Evolutionary conservation across 1,140 invertebrate genomes (phyloP), one percentile per base, ranked within the genome.

Genomic region (Sinella curviseta): DNA sequence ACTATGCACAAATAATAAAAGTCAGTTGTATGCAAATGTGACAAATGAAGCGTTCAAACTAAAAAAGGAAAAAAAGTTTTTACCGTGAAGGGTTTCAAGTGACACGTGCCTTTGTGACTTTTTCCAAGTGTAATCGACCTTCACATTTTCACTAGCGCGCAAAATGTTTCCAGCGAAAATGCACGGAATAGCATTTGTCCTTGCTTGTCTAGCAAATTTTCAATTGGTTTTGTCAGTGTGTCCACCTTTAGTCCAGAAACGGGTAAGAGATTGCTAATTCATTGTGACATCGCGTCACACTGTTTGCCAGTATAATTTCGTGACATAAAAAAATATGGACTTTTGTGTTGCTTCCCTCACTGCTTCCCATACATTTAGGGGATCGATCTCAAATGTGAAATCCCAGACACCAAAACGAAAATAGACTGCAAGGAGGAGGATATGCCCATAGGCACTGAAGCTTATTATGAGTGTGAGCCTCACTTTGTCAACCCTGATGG

Each of bases 391-490:
- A 31, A 39, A 70, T 80, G 78, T n/a, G 39, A 70, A 70, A 65
- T 60, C 48, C 54, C 74, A 17, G 75, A 80, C 34, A 76, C 65
- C 33, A 73, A 39, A 3, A 57, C 74, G 0, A 17, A 35, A 1
- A 70, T 65, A 67, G 78, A 80, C 28, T 80, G 79, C 65, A 30
- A 57, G 30, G 65, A 70, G n/a, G 33, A 17, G 2, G 76, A 80
- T 2, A 24, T 80, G 28, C 39, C 79, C 4, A 35, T 74, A 26
- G 79, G 79, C 54, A 70, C 79, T 0, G 79, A 80, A 80, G 75
- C 76, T 26, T 55, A 4, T n/a, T 80, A 55, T 57, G 28, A 54
- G n/a, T 80, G 79, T 26, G 30, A 77, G 35, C 28, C 26, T 35
- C 65, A 54, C 48, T 80, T 76, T 77, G 48, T 77, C 1, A 77